Base-by-base conservation (phyloP, 2,113 vertebrate genomes). In the Xiphophorus hellerii region DNA sequence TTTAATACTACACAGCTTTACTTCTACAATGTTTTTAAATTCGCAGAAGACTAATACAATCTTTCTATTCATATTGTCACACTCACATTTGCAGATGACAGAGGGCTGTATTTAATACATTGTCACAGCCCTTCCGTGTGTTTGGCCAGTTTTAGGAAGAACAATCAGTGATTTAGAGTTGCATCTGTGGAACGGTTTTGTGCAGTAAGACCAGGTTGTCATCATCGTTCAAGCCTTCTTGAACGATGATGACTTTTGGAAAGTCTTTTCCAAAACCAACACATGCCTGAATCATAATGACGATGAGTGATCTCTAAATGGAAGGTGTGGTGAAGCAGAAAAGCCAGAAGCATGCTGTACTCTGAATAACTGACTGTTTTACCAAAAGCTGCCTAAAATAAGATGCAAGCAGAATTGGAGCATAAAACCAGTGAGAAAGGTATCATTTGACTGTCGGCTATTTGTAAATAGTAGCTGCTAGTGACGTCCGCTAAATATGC, bases 211-310 rank as follows among this genome's bases (percentile, higher is more conserved):
- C 14, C 64, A 20, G 5, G 27, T 8, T 13, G 51, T 9, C 9
- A 10, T 4, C 31, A 22, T 2, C 10, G 22, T 31, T 31, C 2
- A 15, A 27, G 15, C 22, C 17, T 6, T 20, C 12, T 31, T 28
- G 28, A 28, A 28, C 28, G 28, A 28, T 28, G 28, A 28, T 28
- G 28, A 28, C 28, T 28, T 28, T 28, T 28, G 28, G 28, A 61
- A 44, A 54, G 74, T 37, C 10, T 11, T 62, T 69, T 74, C 62
- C 25, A 68, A 79, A 69, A 61, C 25, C 62, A 81, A 70, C 71
- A 66, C 1, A 2, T 31, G 64, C 35, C 3, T 13, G 17, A 69
- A 11, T 48, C 70, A 66, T 33, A 66, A n/a, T 25, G 66, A n/a
- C 17, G 66, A 71, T 74, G 68, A 58, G 39, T 35, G 66, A 69